Conservation (phyloP, 1,140 invertebrate genomes). For the Drosophila saltans region DNA sequence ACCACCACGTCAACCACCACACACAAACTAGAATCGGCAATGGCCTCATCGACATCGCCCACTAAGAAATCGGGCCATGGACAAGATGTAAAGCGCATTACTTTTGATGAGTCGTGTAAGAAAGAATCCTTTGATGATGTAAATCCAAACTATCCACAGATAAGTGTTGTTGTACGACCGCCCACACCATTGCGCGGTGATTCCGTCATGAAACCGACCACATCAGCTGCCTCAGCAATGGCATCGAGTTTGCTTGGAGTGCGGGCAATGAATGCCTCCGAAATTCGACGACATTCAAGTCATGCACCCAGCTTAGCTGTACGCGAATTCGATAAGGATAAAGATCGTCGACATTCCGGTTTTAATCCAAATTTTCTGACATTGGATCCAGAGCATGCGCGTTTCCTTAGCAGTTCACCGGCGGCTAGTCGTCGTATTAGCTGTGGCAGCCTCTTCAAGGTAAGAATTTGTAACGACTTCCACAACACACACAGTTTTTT, state of each 20-base stretch:
- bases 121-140: constrained; percentile 84
- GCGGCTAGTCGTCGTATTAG: constrained; percentile 91
- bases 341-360: constrained; percentile 84
- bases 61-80: constrained; percentile 75
- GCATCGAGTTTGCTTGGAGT: constrained; percentile 60
- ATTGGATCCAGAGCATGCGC: constrained; percentile 85
- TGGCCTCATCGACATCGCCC: constrained; percentile 64
- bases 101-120: constrained; percentile 83
- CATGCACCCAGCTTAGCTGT: constrained; percentile 78
- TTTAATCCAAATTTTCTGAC: constrained; percentile 85
- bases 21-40: constrained; percentile 56
- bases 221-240: constrained; percentile 46
- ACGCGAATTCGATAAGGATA: constrained; percentile 82
- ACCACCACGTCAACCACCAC: constrained; percentile 35
- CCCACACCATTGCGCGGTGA: constrained; percentile 86
- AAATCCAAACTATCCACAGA: constrained; percentile 84
- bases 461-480: constrained; percentile 69
- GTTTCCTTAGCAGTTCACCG: constrained; percentile 87
- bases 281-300: constrained; percentile 80
- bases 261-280: constrained; percentile 57
- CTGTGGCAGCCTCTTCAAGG: constrained; percentile 90
- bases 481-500: neutral
- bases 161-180: constrained; percentile 88
- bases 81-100: constrained; percentile 83
- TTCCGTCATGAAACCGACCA: constrained; percentile 58